phyloP scores from a whole-genome alignment of 1,140 invertebrate genomes.

The Gryllus bimaculatus region DNA sequence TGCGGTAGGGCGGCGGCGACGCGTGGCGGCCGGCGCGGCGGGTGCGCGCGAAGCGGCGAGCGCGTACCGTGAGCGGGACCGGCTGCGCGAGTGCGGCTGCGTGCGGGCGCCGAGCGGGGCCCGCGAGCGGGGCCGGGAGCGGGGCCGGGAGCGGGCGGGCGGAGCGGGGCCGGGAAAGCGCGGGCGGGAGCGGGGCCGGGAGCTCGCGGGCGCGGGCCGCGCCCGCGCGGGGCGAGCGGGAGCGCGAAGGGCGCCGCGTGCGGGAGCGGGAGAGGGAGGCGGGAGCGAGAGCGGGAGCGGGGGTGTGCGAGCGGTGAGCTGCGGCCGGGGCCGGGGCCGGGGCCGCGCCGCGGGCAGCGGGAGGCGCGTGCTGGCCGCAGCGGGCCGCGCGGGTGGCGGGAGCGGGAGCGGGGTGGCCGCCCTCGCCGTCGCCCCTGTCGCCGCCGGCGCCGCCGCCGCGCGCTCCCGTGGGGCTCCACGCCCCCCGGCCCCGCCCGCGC shows the following conservation, averaged over 20 bases:
- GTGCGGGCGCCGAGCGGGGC: not conserved
- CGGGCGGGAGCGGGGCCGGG: not conserved
- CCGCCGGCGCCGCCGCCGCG: not conserved
- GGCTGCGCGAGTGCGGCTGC: not conserved
- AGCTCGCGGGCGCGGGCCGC: not conserved
- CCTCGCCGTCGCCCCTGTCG: not conserved
- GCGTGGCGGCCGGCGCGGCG: not conserved
- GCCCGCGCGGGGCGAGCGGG: not conserved
- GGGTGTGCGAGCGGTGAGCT: not conserved
- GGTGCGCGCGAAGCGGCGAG: not conserved
- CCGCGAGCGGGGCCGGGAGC: slow-evolving; percentile 21
- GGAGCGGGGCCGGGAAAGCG: not conserved
- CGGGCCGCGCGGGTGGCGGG: no score
- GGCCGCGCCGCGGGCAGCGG: not conserved
- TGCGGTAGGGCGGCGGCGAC: not conserved
- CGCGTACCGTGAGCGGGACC: slow-evolving; percentile 18
- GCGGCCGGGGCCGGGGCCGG: not conserved
- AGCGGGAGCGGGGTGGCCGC: not conserved
- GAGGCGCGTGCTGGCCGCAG: not conserved
- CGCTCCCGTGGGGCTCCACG: not conserved
- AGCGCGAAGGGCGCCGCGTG: not conserved
- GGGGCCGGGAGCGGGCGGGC: not conserved
- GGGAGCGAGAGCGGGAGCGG: not conserved
- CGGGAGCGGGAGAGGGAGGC: not conserved
- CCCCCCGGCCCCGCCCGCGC: not conserved